phyloP scores from a whole-genome alignment of 2,113 vertebrate genomes.

The Corythaixoides concolor region DNA sequence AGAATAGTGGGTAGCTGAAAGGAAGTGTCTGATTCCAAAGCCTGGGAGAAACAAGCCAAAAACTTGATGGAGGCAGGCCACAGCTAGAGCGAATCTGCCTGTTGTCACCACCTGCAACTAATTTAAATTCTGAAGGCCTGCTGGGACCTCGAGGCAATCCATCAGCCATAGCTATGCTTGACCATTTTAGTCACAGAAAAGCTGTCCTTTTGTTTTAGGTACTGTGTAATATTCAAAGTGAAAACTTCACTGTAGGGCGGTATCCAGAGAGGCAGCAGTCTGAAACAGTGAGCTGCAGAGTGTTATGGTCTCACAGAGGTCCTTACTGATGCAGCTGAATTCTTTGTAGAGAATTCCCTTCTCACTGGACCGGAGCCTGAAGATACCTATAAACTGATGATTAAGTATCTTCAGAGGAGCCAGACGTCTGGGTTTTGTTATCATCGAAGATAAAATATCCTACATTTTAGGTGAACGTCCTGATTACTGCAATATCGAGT shows the following conservation, averaged over 20 bases:
- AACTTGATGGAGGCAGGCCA: not conserved
- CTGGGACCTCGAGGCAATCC: not conserved
- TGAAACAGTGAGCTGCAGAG: not conserved
- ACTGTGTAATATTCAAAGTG: not conserved
- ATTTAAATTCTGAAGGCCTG: conserved; percentile 20
- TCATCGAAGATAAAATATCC: not conserved
- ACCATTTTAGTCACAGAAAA: not conserved
- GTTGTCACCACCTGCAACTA: conserved; percentile 16
- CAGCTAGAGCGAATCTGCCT: not conserved
- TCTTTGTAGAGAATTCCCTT: not conserved
- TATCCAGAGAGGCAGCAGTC: not conserved
- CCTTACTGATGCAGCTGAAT: not conserved
- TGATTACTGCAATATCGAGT: not conserved
- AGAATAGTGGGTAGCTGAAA: not conserved
- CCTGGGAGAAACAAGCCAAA: not conserved
- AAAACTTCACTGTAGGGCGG: not conserved
- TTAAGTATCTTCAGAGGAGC: not conserved
- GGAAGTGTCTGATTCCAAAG: not conserved
- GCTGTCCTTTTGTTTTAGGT: not conserved
- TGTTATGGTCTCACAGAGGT: not conserved
- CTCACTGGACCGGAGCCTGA: not conserved
- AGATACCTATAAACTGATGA: not conserved
- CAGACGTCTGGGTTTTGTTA: not conserved
- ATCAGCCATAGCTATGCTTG: not conserved
- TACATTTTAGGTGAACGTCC: not conserved